Evolutionary conservation across 35 echinoderm and acorn worm species (phyloP).

Genomic region (Patiria miniata): DNA sequence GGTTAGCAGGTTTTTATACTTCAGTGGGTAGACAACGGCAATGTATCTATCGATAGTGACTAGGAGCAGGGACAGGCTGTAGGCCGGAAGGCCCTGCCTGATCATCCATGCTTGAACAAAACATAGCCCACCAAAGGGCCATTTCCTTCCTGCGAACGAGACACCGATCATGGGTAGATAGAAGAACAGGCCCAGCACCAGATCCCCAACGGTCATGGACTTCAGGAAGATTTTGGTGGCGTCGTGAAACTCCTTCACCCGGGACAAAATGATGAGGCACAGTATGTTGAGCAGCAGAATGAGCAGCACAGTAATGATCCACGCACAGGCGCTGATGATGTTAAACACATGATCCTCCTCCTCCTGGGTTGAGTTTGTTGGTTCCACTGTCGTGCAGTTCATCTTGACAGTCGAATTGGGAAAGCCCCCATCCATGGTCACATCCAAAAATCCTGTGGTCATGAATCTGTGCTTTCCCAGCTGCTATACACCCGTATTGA

Average conservation of each 20-base stretch:
- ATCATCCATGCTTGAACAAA: conserved; percentile 19
- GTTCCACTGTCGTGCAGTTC: too few relatives aligned
- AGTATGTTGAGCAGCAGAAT: background rate
- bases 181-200: conserved; percentile 3
- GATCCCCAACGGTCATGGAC: conserved; percentile 1
- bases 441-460: background rate
- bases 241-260: background rate
- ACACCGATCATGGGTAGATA: background rate
- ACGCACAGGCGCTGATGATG: background rate
- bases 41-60: background rate
- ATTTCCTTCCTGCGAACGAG: background rate
- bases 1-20: background rate
- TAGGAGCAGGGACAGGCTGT: background rate
- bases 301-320: background rate
- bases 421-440: background rate
- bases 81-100: background rate
- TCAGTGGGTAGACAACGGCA: background rate
- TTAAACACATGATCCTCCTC: background rate
- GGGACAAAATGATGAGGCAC: conserved; percentile 1
- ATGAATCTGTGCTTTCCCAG: background rate
- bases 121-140: background rate
- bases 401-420: background rate
- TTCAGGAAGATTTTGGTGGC: background rate
- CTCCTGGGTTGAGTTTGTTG: background rate
- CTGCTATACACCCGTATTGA: background rate